Base-by-base conservation (phyloP, 2,888 invertebrate genomes). In the Spisula subtruncata region DNA sequence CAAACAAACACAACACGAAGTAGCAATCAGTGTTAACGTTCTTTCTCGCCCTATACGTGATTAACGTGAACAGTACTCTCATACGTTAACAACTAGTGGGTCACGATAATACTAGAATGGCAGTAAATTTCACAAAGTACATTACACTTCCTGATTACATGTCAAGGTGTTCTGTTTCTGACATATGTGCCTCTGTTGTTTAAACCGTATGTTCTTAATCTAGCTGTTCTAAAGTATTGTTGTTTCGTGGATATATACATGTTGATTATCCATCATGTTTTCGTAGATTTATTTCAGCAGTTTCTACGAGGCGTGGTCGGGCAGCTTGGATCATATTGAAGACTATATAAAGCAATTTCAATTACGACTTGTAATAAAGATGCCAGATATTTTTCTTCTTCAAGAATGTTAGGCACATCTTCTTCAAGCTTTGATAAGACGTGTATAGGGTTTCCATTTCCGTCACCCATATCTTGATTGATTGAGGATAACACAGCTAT, bases 381-480 rank as follows among this genome's bases (percentile, higher is more conserved):
- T 75, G 75, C n/a, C 41, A 41, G 41, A 41, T 66, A 66, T 66
- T 25, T 66, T 41, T 8, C 5, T 25, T 2, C 60, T n/a, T n/a
- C 60, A 25, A 25, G 25, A 25, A 66, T 75, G 75, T 75, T 29
- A 16, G 16, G 35, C 5, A 16, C 29, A 75, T 8, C 75, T 75
- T 41, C 25, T 35, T 8, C 29, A 0, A 75, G 41, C 18, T 35
- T 12, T 75, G 75, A 75, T 75, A 75, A 75, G 75, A 75, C 16
- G 35, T 18, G 75, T 32, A 75, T 75, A 4, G 32, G 32, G 35
- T 75, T 75, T 75, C 75, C 29, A 35, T 75, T 35, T 75, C 75
- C 75, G 75, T 32, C 75, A 75, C 32, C 75, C 41, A 32, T 75
- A 75, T 75, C 75, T 75, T 35, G 75, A 75, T 75, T 75, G 29